Base-by-base conservation (phyloP, 1,140 invertebrate species). In the Stenopsyche tienmushanensis region DNA sequence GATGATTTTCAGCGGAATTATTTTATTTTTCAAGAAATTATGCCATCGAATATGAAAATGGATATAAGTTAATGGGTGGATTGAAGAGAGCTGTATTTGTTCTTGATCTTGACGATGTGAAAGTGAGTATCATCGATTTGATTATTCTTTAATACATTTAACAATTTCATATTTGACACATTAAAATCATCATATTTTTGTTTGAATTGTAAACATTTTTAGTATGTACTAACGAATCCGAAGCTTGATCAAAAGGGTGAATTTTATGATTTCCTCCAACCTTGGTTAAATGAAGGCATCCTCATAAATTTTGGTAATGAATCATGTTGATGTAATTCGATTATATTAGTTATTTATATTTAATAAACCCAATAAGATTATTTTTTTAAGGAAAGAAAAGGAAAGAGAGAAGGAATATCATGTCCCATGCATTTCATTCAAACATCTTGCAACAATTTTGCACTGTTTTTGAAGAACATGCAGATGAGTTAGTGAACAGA, bases 201-300 rank as follows among this genome's bases (percentile, higher is more conserved):
- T 7, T 34, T 13, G 50, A 60, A 45, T 45, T 18, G 13, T 21
- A 47, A 49, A 26, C 23, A 23, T 67, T 80, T 76, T 78, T 62
- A 82, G 73, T 71, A 72, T 45, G 68, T 86, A 25, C 72, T 85
- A 18, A 77, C 75, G n/a, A 81, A 78, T 53, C 78, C 73, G 18
- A 83, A 82, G 66, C 73, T 80, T 63, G 72, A 83, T 8, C 73
- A n/a, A n/a, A 86, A 86, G 71, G 73, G 82, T 8, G 73, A 71
- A 18, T 76, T 79, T 55, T 85, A 86, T 68, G 68, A 74, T 18
- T 81, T 82, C 57, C 66, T 85, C 0, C 75, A 79, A 57, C 75
- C 78, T 1, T 84, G 82, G 82, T 75, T 84, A 20, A 79, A 79
- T 20, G 73, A 76, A 39, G 82, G 82, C 53, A 68, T 84, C 5